Percentiles rank a stretch among this genome's conserved stretches.
Evolutionary conservation across 2,888 invertebrate species (phyloP).

Genomic region (Pseudoips prasinana): DNA sequence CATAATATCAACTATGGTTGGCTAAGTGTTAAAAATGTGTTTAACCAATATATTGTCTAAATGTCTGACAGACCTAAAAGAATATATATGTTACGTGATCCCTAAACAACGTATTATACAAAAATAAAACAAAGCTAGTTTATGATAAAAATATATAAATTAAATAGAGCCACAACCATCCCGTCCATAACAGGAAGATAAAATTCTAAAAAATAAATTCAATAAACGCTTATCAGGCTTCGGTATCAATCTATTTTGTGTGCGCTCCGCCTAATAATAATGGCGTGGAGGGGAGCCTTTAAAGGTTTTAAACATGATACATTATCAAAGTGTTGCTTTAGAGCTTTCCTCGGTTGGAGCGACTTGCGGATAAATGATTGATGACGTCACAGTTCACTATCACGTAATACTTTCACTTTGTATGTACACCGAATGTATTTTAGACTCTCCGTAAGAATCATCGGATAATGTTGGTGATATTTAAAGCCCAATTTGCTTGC

Average conservation of each 20-base stretch:
- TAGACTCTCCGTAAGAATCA: conserved; percentile 47
- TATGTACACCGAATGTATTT: conserved; percentile 60
- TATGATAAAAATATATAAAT: too few species aligned
- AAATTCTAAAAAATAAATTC: conserved; percentile 59
- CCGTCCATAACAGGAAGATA: too few species aligned
- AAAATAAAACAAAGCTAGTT: too few species aligned
- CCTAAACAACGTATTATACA: too few species aligned
- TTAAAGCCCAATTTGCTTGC: too few species aligned
- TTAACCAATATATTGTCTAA: too few species aligned
- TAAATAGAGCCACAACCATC: too few species aligned
- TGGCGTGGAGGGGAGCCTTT: conserved; percentile 34
- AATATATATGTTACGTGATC: too few species aligned
- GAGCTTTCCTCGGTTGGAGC: conserved; percentile 71
- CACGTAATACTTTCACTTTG: conserved; percentile 65
- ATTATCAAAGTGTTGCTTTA: conserved; percentile 72
- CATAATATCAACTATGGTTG: too few species aligned
- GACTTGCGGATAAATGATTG: conserved; percentile 75
- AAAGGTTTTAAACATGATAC: conserved; percentile 72
- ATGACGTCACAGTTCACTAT: conserved; percentile 62
- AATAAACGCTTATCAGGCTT: conserved; percentile 59
- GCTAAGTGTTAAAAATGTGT: too few species aligned
- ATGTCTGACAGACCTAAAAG: too few species aligned
- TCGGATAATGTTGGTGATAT: conserved; percentile 31
- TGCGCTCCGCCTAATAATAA: conserved; percentile 46
- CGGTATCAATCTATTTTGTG: conserved; percentile 74